Conservation (phyloP, 2,797 vertebrate species). For the Lindbergichthys nudifrons region DNA sequence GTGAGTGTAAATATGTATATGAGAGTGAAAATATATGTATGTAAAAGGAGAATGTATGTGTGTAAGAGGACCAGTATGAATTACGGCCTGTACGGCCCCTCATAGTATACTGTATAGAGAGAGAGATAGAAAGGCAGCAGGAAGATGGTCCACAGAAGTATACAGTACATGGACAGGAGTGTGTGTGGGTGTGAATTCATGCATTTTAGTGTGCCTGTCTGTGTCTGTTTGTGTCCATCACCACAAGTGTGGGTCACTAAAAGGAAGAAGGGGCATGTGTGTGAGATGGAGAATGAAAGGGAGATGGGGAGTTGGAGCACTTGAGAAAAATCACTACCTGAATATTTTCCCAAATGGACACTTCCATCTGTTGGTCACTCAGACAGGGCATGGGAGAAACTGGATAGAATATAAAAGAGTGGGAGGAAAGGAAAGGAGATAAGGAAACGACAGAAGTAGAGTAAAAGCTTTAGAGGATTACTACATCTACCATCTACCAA, state of each 20-base stretch:
- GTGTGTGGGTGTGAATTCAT: conserved; percentile 25
- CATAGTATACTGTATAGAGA: not conserved
- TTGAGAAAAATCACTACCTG: conserved; percentile 59
- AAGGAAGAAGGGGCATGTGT: conserved; percentile 31
- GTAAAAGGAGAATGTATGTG: too few relatives aligned
- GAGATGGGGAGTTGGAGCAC: conserved; percentile 43
- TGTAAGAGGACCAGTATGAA: not conserved
- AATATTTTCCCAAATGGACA: conserved; percentile 56
- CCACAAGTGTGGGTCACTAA: conserved; percentile 40
- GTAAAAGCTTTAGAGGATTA: not conserved
- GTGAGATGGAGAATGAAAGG: conserved; percentile 19
- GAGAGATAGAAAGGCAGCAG: conserved; percentile 5
- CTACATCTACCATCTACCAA: not conserved
- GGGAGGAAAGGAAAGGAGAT: not conserved
- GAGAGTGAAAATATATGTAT: too few relatives aligned
- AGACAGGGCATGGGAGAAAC: conserved; percentile 13
- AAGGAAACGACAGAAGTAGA: not conserved
- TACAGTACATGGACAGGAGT: not conserved
- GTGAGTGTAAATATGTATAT: too few relatives aligned
- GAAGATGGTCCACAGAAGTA: not conserved
- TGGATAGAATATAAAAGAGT: not conserved
- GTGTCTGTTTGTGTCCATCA: conserved; percentile 35
- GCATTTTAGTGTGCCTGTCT: conserved; percentile 19
- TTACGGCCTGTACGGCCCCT: too few relatives aligned
- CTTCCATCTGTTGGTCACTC: conserved; percentile 49